Evolutionary conservation across 2,888 invertebrate genomes (phyloP).

Genomic region (Acleris emargana): DNA sequence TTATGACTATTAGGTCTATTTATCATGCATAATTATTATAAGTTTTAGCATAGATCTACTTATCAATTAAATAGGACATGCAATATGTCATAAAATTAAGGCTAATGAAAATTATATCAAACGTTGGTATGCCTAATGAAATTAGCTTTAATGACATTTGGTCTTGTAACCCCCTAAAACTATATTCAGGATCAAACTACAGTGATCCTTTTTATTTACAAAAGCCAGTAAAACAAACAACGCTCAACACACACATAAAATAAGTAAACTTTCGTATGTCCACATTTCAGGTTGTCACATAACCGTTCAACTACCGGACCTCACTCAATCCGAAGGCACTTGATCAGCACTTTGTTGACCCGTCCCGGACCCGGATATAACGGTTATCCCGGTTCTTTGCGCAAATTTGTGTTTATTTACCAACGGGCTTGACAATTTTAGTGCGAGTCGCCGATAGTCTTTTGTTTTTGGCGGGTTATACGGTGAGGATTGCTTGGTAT

Average conservation of each 20-base stretch:
- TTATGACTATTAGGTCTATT: too few species aligned
- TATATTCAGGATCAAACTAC: too few species aligned
- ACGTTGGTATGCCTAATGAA: too few species aligned
- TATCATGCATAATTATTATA: too few species aligned
- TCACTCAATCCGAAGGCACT: conserved; percentile 54
- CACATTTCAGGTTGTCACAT: conserved; percentile 2
- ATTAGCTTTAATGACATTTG: too few species aligned
- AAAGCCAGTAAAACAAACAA: neutral
- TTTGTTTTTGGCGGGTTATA: neutral
- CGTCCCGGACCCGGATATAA: conserved; percentile 10
- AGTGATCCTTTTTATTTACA: neutral
- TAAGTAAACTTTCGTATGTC: neutral
- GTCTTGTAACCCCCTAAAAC: too few species aligned
- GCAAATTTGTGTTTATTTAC: conserved; percentile 36
- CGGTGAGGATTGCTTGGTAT: neutral
- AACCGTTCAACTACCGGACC: conserved; percentile 39
- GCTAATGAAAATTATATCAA: too few species aligned
- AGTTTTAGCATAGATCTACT: too few species aligned
- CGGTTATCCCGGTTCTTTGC: conserved; percentile 44
- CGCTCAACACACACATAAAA: too few species aligned
- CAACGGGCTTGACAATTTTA: neutral
- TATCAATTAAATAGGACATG: too few species aligned
- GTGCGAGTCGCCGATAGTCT: neutral
- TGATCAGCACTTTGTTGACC: conserved; percentile 59
- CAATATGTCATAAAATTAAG: too few species aligned